Conservation (phyloP, 2,113 vertebrate species). For the Plectropomus leopardus region DNA sequence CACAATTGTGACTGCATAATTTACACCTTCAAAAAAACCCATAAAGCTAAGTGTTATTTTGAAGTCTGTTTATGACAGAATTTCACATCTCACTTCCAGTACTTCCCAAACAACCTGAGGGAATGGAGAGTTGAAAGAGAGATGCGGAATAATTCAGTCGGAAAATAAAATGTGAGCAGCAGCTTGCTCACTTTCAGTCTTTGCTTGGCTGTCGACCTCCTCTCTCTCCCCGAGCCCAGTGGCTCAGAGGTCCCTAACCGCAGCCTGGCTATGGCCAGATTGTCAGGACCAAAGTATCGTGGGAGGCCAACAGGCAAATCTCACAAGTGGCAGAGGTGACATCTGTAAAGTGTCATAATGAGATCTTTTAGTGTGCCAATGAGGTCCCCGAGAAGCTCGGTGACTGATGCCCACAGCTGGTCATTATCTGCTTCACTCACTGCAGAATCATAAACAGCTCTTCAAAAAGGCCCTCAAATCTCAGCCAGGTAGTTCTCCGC, state of each 20-base stretch:
- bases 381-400: slow-evolving; percentile 63
- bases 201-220: slow-evolving; percentile 24
- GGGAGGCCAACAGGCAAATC: slow-evolving; percentile 55
- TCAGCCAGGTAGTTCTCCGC: slow-evolving; percentile 37
- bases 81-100: slow-evolving; percentile 21
- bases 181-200: slow-evolving; percentile 10
- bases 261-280: slow-evolving; percentile 51
- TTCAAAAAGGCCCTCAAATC: slow-evolving; percentile 50
- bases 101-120: slow-evolving; percentile 32
- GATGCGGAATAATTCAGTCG: slow-evolving; percentile 8
- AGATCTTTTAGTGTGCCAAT: slow-evolving; percentile 72
- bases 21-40: slow-evolving; percentile 10
- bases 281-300: slow-evolving; percentile 37
- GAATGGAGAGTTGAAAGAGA: slow-evolving; percentile 38
- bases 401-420: slow-evolving; percentile 75
- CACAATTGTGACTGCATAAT: not conserved
- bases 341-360: slow-evolving; percentile 82
- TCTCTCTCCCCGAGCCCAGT: slow-evolving; percentile 13
- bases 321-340: slow-evolving; percentile 74
- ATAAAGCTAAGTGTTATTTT: not conserved
- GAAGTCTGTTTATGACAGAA: slow-evolving; percentile 20
- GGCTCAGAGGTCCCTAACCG: slow-evolving; percentile 37
- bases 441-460: slow-evolving; percentile 73
- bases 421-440: slow-evolving; percentile 76
- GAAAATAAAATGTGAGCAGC: slow-evolving; percentile 36